Evolutionary conservation across 92 coral and sea anemone genomes (phyloP).

Genomic region (Phenganax marumi): DNA sequence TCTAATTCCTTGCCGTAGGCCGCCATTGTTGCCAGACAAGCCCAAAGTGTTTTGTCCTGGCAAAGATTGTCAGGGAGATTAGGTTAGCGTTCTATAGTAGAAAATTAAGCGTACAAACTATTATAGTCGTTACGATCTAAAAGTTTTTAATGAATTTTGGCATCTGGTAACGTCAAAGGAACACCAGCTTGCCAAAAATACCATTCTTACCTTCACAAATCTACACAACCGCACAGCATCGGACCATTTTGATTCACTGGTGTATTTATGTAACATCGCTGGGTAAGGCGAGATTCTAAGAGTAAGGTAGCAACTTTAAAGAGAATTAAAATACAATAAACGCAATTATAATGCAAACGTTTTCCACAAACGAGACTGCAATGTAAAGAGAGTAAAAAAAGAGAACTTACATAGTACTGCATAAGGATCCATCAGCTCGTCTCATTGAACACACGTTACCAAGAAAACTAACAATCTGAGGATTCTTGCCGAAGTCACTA

Average conservation of each 20-base stretch:
- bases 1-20: constrained; percentile 91
- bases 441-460: constrained; percentile 97
- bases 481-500: constrained; percentile 98
- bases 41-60: constrained; percentile 93
- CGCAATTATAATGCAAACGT: too few species aligned
- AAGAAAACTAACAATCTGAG: constrained; percentile 86
- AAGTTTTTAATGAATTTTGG: too few species aligned
- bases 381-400: background rate
- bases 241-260: constrained; percentile 87
- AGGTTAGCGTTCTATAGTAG: background rate
- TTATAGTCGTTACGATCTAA: too few species aligned
- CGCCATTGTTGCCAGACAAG: constrained; percentile 97
- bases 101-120: too few species aligned
- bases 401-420: constrained; percentile 85
- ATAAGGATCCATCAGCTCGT: constrained; percentile 93
- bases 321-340: too few species aligned
- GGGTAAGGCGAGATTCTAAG: constrained; percentile 92
- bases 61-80: background rate
- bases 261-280: constrained; percentile 90
- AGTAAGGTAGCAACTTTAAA: background rate
- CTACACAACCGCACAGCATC: constrained; percentile 96
- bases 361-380: too few species aligned
- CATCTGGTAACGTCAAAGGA: background rate
- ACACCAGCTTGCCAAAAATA: background rate
- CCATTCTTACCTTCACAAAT: constrained; percentile 80